Evolutionary conservation across 2,888 invertebrate species (phyloP).

Genomic region (Drosophila austrosaltans): DNA sequence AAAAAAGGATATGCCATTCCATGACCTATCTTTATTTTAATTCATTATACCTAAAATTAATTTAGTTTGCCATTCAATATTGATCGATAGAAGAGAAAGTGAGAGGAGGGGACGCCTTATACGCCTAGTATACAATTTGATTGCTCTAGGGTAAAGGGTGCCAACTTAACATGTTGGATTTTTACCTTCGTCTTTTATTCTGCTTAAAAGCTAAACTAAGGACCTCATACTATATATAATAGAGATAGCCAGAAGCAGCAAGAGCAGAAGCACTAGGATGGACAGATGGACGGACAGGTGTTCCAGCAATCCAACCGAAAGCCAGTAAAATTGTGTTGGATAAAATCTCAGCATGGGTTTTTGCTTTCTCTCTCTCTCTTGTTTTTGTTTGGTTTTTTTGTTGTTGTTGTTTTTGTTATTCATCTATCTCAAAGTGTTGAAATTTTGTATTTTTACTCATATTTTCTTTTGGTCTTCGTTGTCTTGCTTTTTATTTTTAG

Average conservation of each 20-base stretch:
- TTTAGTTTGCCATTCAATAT: background rate
- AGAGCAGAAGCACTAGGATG: conserved; percentile 13
- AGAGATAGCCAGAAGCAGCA: conserved; percentile 33
- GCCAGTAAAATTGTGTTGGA: conserved; percentile 40
- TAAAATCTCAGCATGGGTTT: conserved; percentile 39
- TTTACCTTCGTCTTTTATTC: conserved; percentile 10
- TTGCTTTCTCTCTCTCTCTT: conserved; percentile 1
- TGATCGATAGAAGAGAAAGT: background rate
- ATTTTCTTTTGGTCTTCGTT: conserved; percentile 26
- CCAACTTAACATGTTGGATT: background rate
- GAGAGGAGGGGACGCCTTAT: background rate
- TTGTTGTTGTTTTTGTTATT: background rate
- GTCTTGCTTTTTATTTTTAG: conserved; percentile 3
- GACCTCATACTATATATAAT: conserved; percentile 37
- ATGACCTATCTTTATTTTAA: no score
- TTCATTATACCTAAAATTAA: no score
- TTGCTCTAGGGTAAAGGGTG: background rate
- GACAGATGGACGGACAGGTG: conserved; percentile 17
- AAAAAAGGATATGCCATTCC: no score
- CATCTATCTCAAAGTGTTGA: conserved; percentile 47
- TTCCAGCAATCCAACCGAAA: conserved; percentile 20
- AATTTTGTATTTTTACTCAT: conserved; percentile 41
- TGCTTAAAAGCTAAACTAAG: conserved; percentile 55
- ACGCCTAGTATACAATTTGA: no score
- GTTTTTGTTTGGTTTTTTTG: conserved; percentile 6